Evolutionary conservation across 2,888 invertebrate genomes (phyloP).

Genomic region (Xestia xanthographa): DNA sequence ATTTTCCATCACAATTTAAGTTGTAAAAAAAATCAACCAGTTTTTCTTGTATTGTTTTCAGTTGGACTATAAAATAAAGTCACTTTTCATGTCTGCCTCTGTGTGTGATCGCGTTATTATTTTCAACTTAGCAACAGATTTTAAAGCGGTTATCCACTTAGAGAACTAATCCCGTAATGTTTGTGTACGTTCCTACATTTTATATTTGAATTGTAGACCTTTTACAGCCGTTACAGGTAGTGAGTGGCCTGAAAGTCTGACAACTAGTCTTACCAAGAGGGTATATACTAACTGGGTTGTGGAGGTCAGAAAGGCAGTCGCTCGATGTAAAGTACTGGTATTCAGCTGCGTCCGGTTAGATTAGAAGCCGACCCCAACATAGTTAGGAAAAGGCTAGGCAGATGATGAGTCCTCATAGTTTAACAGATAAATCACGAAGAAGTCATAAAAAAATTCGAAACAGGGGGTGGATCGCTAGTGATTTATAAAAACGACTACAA

Average conservation of each 20-base stretch:
- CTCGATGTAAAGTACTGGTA: no score
- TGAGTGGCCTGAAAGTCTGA: no score
- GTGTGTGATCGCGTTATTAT: neutral
- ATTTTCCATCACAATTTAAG: neutral
- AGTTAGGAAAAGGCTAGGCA: no score
- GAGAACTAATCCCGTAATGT: neutral
- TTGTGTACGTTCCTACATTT: neutral
- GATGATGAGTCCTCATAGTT: no score
- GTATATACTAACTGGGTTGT: no score
- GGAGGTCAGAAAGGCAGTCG: no score
- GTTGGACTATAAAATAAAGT: neutral
- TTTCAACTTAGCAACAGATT: neutral
- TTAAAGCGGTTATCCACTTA: neutral
- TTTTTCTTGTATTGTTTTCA: neutral
- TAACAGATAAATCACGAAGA: neutral
- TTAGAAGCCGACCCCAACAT: no score
- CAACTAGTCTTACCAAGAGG: no score
- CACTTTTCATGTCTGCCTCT: neutral
- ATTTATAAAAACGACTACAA: neutral
- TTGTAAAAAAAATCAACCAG: neutral
- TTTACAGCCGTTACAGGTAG: no score
- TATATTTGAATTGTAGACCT: no score
- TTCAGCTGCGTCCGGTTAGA: no score
- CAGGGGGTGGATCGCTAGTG: neutral
- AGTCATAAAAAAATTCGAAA: neutral